These are phyloP conservation scores for Galerucella pusilla DNA, from an alignment of 2,888 invertebrate species.

Conservation along the genomic window DNA sequence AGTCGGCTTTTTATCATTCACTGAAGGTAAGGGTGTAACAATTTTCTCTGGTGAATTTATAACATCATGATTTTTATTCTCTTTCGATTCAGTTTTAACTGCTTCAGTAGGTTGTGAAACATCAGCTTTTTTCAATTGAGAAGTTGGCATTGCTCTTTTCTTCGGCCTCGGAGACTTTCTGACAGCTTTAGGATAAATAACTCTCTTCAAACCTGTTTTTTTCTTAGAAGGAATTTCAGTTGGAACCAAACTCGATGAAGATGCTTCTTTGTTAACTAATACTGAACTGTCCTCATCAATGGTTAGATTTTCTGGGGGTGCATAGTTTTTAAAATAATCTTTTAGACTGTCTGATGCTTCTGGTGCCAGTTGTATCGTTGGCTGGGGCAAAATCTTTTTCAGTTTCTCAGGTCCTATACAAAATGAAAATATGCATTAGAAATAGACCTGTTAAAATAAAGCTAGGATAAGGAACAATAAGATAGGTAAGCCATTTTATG, in stretches of 20 bases:
- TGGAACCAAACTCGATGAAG: neutral
- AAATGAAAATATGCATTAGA: neutral
- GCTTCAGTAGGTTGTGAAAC: neutral
- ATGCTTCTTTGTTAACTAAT: neutral
- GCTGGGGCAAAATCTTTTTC: slow-evolving; percentile 33
- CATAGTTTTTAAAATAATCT: slow-evolving; percentile 25
- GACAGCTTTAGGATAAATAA: slow-evolving; percentile 36
- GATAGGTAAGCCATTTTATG: no score
- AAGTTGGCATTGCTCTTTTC: neutral
- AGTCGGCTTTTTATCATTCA: slow-evolving; percentile 38
- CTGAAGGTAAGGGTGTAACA: slow-evolving; percentile 28
- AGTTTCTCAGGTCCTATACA: slow-evolving; percentile 25
- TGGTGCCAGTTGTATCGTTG: slow-evolving; percentile 17
- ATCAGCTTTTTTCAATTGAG: neutral
- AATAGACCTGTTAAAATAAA: no score
- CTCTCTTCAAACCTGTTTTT: slow-evolving; percentile 37
- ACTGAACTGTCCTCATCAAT: neutral
- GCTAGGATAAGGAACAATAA: no score
- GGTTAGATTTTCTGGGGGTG: neutral
- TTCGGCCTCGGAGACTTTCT: slow-evolving; percentile 10
- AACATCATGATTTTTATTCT: neutral
- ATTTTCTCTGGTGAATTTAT: neutral
- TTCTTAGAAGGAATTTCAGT: neutral
- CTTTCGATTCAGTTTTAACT: neutral
- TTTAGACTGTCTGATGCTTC: slow-evolving; percentile 33